phyloP scores from a whole-genome alignment of 2,113 vertebrate genomes.

The Daboia siamensis region DNA sequence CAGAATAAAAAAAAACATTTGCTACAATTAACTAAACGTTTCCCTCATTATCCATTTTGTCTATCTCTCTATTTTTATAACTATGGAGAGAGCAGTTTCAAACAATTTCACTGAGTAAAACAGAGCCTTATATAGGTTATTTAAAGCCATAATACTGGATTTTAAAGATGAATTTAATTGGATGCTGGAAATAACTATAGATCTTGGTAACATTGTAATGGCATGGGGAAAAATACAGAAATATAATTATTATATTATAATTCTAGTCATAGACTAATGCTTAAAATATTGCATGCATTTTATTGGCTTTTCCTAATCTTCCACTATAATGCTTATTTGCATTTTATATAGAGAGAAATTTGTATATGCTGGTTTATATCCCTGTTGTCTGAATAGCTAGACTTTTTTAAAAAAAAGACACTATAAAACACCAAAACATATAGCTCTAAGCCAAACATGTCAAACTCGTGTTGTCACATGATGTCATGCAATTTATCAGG shows the following conservation, averaged over 20 bases:
- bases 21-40: conserved; percentile 27
- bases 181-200: neutral
- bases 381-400: conserved; percentile 23
- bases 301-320: neutral
- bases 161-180: conserved; percentile 36
- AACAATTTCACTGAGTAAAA: conserved; percentile 39
- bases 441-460: conserved; percentile 40
- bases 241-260: neutral
- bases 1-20: neutral
- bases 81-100: conserved; percentile 46
- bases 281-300: conserved; percentile 15
- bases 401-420: conserved; percentile 28
- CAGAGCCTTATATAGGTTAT: neutral
- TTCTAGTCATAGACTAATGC: conserved; percentile 9
- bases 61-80: neutral
- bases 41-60: neutral
- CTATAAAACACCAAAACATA: conserved; percentile 58
- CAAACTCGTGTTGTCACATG: too few species aligned
- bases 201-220: conserved; percentile 9
- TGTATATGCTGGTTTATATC: conserved; percentile 15
- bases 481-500: too few species aligned
- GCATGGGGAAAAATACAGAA: conserved; percentile 2
- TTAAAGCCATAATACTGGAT: conserved; percentile 1
- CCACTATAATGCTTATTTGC: conserved; percentile 20
- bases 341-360: conserved; percentile 3